These are phyloP conservation scores for Pterois miles DNA, from an alignment of 2,797 vertebrate genomes.

Conservation along the genomic window DNA sequence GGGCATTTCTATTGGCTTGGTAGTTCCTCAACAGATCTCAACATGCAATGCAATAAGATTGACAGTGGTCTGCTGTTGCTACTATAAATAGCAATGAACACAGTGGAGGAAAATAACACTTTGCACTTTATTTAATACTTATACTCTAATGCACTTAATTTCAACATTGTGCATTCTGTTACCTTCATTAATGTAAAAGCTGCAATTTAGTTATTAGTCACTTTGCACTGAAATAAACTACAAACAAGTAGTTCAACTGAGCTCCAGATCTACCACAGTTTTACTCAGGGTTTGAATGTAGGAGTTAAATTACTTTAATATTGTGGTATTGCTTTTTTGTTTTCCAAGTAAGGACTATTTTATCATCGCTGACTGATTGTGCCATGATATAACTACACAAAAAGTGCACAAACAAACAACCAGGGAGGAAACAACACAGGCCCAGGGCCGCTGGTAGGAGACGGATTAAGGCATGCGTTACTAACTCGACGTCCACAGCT, in stretches of 20 bases:
- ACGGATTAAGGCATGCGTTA: neutral
- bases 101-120: neutral
- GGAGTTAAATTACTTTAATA: neutral
- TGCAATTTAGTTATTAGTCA: neutral
- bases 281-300: neutral
- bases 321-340: neutral
- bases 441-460: rapidly evolving
- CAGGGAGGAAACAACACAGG: neutral
- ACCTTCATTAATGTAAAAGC: neutral
- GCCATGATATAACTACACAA: neutral
- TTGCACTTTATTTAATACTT: neutral
- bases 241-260: neutral
- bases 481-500: slow-evolving; percentile 7
- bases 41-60: neutral
- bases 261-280: neutral
- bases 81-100: neutral
- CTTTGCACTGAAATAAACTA: neutral
- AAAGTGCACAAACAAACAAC: neutral
- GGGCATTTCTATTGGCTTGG: too few species aligned
- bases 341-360: neutral
- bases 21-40: too few species aligned
- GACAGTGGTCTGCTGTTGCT: neutral
- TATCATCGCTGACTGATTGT: neutral
- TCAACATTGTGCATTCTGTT: neutral
- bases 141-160: neutral